Evolutionary conservation across 2,888 invertebrate species (phyloP), one percentile per base, ranked within the genome.

Genomic region (Morpho helenor): DNA sequence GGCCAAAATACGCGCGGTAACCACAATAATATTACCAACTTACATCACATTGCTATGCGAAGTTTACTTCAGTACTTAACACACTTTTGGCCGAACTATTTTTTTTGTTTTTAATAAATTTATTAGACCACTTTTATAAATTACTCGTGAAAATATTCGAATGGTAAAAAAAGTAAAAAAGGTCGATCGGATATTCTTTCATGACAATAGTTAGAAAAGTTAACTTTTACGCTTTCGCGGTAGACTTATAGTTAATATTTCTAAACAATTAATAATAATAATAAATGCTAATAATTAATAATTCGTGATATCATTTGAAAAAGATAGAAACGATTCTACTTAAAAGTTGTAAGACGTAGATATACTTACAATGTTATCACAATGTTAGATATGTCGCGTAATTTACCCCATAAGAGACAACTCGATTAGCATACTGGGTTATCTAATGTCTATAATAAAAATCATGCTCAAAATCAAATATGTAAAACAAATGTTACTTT

Each of bases 1-100:
- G 62, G 63, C 65, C 65, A 61, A 68, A 68, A 67, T 66, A 66
- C 59, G 43, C 54, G 44, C 56, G 56, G 62, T 61, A 61, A 62
- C 57, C 60, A 60, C 61, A 60, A 58, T 59, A 66, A 59, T 58
- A 63, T 67, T 54, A 60, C 56, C 51, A 60, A 62, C 60, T 57
- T 64, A 52, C 10, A 31, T 60, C 23, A 52, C 42, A 58, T 9
- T 61, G 60, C 70, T 55, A 46, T 66, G 68, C 70, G 69, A 69
- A 66, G 51, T 66, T 66, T 48, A 8, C 7, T 52, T 40, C 8
- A 46, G 31, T n/a, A n/a, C 42, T 8, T 39, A 7, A 52, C 23
- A 39, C 23, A 45, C 5, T 39, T 3, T 41, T 51, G 8, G 22
- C 31, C 40, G 40, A 44, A 39, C 16, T 16, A 1, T 16, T 16